Evolutionary conservation across 2,113 vertebrate genomes (phyloP).

Genomic region (rat (Rattus norvegicus)): GRCr8 NC_086026.1:122833001-122833500

Average conservation of each 20-base stretch:
- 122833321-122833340: background rate
- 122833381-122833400: background rate
- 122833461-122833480: background rate
- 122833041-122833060: conserved; percentile 68
- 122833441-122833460: background rate
- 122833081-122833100: conserved; percentile 59
- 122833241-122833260: conserved; percentile 31
- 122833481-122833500: conserved; percentile 2
- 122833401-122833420: no score
- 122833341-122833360: background rate
- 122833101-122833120: background rate
- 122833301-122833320: background rate
- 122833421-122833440: background rate
- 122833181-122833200: conserved; percentile 97
- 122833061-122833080: conserved; percentile 66
- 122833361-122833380: background rate
- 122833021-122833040: conserved; percentile 76
- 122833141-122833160: conserved; percentile 86
- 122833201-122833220: conserved; percentile 97
- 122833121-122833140: conserved; percentile 45
- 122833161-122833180: conserved; percentile 97
- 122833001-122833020: conserved; percentile 74
- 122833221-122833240: conserved; percentile 81
- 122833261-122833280: background rate
- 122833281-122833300: background rate